Percentiles rank a stretch among this genome's conserved stretches.
Conservation (phyloP, 2,888 invertebrate species). For the Tromatobia lineatoria region DNA sequence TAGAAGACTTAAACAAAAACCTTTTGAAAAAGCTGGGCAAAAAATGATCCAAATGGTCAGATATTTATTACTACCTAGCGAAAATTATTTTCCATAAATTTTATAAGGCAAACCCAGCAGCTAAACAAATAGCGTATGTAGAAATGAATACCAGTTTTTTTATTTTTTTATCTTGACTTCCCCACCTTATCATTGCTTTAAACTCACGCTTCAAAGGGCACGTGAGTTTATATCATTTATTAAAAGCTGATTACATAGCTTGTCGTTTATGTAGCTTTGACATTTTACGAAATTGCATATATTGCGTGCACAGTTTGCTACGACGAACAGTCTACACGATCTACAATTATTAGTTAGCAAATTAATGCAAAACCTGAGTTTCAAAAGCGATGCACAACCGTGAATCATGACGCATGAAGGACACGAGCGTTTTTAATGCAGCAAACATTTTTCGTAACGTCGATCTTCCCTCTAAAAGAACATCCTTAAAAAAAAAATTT, state of each 20-base stretch:
- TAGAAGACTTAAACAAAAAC: no score
- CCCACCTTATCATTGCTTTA: background rate
- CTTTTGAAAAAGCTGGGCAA: no score
- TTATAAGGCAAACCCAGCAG: no score
- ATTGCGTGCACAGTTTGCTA: background rate
- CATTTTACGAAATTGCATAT: background rate
- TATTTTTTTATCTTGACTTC: no score
- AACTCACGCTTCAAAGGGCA: background rate
- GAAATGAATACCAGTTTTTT: no score
- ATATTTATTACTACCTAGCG: no score
- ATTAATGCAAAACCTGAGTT: conserved; percentile 1
- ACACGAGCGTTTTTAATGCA: background rate
- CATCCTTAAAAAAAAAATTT: no score
- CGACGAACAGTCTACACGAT: background rate
- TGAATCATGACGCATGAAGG: conserved; percentile 5
- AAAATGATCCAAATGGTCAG: no score
- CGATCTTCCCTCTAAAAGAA: background rate
- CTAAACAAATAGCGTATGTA: no score
- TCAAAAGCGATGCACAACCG: background rate
- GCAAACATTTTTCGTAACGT: background rate
- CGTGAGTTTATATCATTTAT: background rate
- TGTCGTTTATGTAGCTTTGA: background rate
- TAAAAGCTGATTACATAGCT: background rate
- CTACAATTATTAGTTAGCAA: conserved; percentile 16
- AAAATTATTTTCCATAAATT: no score